Evolutionary conservation across 2,797 vertebrate genomes (phyloP), one percentile per base, ranked within the genome.

Genomic region (Sphenodon punctatus): DNA sequence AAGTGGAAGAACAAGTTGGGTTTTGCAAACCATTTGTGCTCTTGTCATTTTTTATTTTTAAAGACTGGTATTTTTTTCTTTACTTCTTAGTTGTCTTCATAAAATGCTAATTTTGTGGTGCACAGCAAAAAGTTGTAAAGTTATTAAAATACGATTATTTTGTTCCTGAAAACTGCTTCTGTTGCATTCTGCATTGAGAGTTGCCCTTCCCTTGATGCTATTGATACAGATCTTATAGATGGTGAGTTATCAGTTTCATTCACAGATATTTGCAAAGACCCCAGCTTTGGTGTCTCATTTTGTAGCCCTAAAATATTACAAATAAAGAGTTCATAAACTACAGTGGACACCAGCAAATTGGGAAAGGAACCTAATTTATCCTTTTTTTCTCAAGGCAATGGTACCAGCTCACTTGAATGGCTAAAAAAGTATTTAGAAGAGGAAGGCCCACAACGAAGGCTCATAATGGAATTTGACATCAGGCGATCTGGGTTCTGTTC

Each of bases 401-500:
- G 34, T 36, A 8, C 34, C 34, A 36, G 34, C 32, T 58, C 55
- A 8, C 32, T 77, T 89, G 89, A 36, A 63, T 51, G 38, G 63
- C 71, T 73, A 10, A 80, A 88, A 88, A n/a, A 72, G 72, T 77
- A 84, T 83, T 70, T 32, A 36, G 67, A 51, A 10, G 63, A 4
- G 8, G 60, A 66, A 51, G 43, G 64, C 89, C 90, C 66, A 69
- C 75, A 5, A 79, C 90, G 76, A 48, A 77, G 79, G n/a, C n/a
- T n/a, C 30, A 36, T 86, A 65, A 67, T 79, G 67, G 83, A 77
- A 56, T 20, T 0, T 88, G 43, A 84, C 81, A 88, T 87, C 86
- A 78, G 49, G n/a, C 51, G 5, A 78, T 83, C 90, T 89, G 82
- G 63, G 13, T 75, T 73, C 81, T 59, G 3, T 2, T 80, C 76